Percentiles rank a stretch among this genome's conserved stretches.
These are phyloP conservation scores for Canis aureus DNA, from an alignment of 2,113 vertebrate genomes.

Conservation along the genomic window DNA sequence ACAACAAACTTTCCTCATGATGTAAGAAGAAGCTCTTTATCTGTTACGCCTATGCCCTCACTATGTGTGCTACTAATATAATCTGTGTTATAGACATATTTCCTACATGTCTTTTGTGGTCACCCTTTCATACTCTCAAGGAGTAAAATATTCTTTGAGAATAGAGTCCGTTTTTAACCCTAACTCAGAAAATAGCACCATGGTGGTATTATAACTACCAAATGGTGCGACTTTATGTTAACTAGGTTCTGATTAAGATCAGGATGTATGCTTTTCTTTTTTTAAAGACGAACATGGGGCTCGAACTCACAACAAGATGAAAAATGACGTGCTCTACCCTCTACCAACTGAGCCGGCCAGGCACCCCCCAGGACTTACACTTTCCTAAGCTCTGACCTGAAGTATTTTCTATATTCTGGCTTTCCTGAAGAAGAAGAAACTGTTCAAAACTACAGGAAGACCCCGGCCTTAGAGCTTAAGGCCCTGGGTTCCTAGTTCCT, in stretches of 20 bases:
- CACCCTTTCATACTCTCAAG: background rate
- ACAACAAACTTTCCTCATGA: background rate
- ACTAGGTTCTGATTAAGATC: background rate
- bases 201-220: background rate
- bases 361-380: background rate
- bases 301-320: background rate
- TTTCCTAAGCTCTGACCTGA: constrained; percentile 34
- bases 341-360: background rate
- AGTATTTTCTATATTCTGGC: background rate
- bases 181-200: constrained; percentile 21
- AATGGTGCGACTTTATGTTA: background rate
- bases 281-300: background rate
- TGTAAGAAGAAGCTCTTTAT: background rate
- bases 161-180: background rate
- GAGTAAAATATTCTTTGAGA: background rate
- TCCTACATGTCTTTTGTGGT: background rate
- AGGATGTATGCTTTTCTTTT: background rate
- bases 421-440: constrained; percentile 40
- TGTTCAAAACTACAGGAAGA: background rate
- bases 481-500: background rate
- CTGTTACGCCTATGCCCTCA: background rate
- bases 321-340: background rate
- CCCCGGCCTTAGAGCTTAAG: background rate
- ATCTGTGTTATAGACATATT: background rate
- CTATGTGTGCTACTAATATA: background rate